Evolutionary conservation across 1,140 invertebrate species (phyloP).

Genomic region (Drosophila mojavensis): DNA sequence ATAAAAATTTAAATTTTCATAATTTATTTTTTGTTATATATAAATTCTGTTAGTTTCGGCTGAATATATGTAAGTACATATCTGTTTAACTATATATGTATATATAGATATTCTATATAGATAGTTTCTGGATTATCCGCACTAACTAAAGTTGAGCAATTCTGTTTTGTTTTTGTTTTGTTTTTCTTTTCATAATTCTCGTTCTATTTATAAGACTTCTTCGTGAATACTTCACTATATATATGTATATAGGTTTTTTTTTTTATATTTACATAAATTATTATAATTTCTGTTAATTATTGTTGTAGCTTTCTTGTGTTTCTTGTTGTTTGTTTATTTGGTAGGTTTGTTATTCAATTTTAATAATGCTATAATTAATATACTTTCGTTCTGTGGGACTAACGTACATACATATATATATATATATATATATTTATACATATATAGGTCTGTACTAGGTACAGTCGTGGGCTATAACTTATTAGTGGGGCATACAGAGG

Average conservation of each 20-base stretch:
- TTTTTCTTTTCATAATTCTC: neutral
- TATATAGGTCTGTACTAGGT: conserved; percentile 34
- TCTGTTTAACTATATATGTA: neutral
- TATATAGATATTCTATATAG: neutral
- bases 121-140: conserved; percentile 22
- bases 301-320: conserved; percentile 17
- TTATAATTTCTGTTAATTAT: neutral
- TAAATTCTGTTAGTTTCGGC: conserved; percentile 11
- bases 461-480: conserved; percentile 43
- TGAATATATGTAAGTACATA: conserved; percentile 24
- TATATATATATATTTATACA: neutral
- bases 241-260: neutral
- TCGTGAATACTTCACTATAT: neutral
- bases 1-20: conserved; percentile 1
- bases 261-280: neutral
- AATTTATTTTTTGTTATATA: neutral
- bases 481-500: conserved; percentile 43
- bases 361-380: conserved; percentile 2
- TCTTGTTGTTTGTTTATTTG: conserved; percentile 37
- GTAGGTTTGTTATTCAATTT: conserved; percentile 22
- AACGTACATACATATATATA: conserved; percentile 28
- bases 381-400: conserved; percentile 30
- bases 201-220: neutral
- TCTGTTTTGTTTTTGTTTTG: neutral
- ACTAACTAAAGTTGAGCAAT: conserved; percentile 38